These are phyloP conservation scores for Peromyscus nudipes DNA, from an alignment of 2,797 vertebrate genomes.

Conservation along the genomic window DNA sequence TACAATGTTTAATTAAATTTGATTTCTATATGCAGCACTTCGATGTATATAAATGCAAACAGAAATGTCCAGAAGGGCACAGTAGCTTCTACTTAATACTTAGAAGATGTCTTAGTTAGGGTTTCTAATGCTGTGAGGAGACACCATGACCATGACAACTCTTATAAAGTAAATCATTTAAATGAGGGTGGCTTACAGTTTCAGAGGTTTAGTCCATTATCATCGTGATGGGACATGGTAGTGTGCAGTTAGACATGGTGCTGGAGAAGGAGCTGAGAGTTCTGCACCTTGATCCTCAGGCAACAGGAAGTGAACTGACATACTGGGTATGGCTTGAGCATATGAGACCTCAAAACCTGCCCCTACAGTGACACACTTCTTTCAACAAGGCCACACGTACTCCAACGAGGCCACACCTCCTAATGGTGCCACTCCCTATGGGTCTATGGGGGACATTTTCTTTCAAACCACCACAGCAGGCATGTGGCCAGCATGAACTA, in stretches of 20 bases:
- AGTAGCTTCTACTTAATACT: not conserved
- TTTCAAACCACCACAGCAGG: not conserved
- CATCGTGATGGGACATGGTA: not conserved
- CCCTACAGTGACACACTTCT: not conserved
- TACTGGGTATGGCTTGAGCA: not conserved
- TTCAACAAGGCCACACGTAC: not conserved
- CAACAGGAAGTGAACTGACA: not conserved
- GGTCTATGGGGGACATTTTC: not conserved
- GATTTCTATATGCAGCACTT: not conserved
- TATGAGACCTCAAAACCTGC: not conserved
- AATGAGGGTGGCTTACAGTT: not conserved
- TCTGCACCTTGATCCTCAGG: not conserved
- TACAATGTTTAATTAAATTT: not conserved
- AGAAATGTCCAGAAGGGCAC: slow-evolving; percentile 16
- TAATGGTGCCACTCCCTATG: not conserved
- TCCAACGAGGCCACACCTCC: not conserved
- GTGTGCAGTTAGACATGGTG: not conserved
- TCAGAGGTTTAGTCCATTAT: not conserved
- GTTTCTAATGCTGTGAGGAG: not conserved
- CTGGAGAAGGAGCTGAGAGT: not conserved
- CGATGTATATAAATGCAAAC: not conserved
- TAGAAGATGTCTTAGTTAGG: not conserved
- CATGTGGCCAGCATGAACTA: not conserved
- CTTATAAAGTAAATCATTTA: not conserved
- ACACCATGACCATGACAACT: not conserved